Base-by-base conservation (phyloP, 2,113 vertebrate species). In the Caranx ignobilis region DNA sequence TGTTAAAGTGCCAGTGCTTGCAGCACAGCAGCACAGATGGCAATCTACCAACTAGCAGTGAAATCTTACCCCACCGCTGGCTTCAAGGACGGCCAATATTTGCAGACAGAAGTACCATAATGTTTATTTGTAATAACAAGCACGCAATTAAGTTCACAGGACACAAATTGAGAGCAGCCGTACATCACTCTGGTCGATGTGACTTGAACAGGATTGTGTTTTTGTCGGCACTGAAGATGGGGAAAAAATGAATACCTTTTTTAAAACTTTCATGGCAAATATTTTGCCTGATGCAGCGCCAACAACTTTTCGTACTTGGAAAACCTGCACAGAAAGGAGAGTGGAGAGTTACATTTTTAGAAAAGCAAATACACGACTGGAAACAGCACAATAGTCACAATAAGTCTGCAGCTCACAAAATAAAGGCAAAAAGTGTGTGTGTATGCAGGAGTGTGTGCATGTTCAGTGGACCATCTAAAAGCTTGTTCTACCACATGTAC, bases 211-310 rank as follows among this genome's bases (percentile, higher is more conserved):
- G 35, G 52, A 55, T 12, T n/a, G 11, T 59, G n/a, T 59, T 43
- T 31, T 26, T 26, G 26, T 26, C 3, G 34, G 19, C 0, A 54
- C 2, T 26, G 7, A 65, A 1, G 2, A 52, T 26, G 26, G 11
- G 0, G 6, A 2, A 37, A 64, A 67, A 52, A 56, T 60, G 10
- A 60, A 67, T 92, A 99, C 98, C 98, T 99, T 99, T 96, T 99
- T 99, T 92, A 99, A 96, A 89, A 99, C 98, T 92, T 99, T 99
- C 98, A 99, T 99, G 75, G 98, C 98, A 96, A 99, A 99, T 94
- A 99, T 99, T 91, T 99, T 99, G 89, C 98, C 97, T 0, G 96
- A 95, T 87, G 96, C 97, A 54, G 96, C 97, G 89, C 98, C 98
- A 2, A 96, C 94, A 77, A 99, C 98, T 95, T 99, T 99, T 65